Conservation (phyloP, 1,140 invertebrate genomes). For the Pygmarrhopalites habei region DNA sequence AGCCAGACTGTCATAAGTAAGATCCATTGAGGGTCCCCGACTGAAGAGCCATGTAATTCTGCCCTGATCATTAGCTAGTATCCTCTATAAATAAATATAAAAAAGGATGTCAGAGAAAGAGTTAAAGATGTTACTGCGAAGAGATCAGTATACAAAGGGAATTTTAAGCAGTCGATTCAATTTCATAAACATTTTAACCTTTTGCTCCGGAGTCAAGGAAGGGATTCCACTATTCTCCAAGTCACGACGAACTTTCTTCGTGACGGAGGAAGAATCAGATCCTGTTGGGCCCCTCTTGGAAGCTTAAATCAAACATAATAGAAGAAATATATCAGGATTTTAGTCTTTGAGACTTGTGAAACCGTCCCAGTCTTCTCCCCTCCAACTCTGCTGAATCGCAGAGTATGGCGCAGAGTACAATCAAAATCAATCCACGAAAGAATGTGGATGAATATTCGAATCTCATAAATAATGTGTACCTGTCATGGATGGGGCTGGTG, state of each 20-base stretch:
- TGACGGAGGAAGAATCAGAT: background rate
- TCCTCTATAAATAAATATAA: background rate
- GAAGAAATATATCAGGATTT: too few relatives aligned
- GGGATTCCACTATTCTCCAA: constrained; percentile 7
- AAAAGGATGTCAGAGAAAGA: too few relatives aligned
- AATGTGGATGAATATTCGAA: too few relatives aligned
- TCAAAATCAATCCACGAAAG: too few relatives aligned
- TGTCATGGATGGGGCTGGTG: background rate
- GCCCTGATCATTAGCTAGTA: background rate
- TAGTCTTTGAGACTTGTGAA: too few relatives aligned
- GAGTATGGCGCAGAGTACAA: too few relatives aligned
- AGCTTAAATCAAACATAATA: too few relatives aligned
- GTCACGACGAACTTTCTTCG: background rate
- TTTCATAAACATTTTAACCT: background rate
- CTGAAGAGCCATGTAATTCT: background rate
- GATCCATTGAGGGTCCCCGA: background rate
- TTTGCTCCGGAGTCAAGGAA: constrained; percentile 1
- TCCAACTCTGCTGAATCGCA: too few relatives aligned
- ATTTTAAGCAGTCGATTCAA: background rate
- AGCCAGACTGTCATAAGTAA: constrained; percentile 25
- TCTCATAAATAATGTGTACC: too few relatives aligned
- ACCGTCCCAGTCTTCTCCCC: too few relatives aligned
- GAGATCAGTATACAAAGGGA: background rate
- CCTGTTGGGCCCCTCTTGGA: background rate
- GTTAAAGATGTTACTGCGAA: background rate